These are phyloP conservation scores for Microtus agrestis DNA, from an alignment of 2,797 vertebrate genomes.

Conservation along the genomic window DNA sequence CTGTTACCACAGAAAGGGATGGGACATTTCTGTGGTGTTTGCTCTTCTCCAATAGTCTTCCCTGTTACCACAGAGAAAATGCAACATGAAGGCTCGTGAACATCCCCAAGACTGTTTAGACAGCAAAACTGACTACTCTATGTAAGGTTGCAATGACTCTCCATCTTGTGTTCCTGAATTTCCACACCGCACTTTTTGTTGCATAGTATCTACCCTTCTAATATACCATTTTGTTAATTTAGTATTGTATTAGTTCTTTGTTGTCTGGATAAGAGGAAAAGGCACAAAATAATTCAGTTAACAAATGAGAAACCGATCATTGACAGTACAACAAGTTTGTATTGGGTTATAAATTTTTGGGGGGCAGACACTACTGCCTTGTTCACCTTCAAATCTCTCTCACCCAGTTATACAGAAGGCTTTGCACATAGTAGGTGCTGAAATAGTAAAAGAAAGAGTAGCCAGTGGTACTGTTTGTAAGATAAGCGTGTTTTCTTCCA, in stretches of 20 bases:
- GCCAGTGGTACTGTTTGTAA: not conserved
- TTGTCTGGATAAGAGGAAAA: conserved; percentile 37
- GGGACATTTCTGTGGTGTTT: not conserved
- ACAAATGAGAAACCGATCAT: not conserved
- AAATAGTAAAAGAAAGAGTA: conserved; percentile 50
- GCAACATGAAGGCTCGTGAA: not conserved
- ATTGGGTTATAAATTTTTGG: conserved; percentile 40
- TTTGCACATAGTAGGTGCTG: not conserved
- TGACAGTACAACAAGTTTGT: not conserved
- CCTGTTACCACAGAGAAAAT: not conserved
- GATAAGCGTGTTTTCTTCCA: conserved; percentile 8
- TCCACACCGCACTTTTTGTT: not conserved
- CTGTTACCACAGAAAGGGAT: no score
- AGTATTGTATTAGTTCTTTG: not conserved
- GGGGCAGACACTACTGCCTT: not conserved
- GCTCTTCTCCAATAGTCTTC: not conserved
- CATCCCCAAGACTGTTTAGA: not conserved
- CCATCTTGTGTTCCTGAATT: not conserved
- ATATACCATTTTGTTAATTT: not conserved
- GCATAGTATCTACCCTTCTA: not conserved
- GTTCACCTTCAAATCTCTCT: not conserved
- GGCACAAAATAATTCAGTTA: not conserved
- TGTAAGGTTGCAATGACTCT: not conserved
- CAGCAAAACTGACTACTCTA: not conserved
- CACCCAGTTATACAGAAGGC: conserved; percentile 8